Base-by-base conservation (phyloP, 2,888 invertebrate species). In the Osedax frankpressi region DNA sequence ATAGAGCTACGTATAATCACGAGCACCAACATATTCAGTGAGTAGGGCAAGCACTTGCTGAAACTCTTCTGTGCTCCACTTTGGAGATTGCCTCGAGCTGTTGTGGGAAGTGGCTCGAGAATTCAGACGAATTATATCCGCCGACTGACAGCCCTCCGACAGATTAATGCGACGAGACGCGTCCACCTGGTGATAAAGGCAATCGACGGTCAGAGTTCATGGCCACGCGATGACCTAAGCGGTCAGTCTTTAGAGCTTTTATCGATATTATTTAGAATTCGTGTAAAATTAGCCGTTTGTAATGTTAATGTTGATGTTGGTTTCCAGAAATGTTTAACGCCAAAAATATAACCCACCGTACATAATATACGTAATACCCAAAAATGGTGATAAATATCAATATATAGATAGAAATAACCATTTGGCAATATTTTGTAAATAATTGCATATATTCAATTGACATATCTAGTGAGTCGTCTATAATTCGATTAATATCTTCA, bases 61-160 rank as follows among this genome's bases (percentile, higher is more conserved):
- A 75, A 84, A 83, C 70, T 84, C 82, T n/a, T 84, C 83, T 60
- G 83, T 81, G 3, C 81, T 78, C 83, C 83, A 83, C 44, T 78
- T 44, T 6, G 6, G 44, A n/a, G n/a, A n/a, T 11, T 11, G 11
- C 6, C 44, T 6, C 11, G 11, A 11, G 44, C 44, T 44, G 19
- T 6, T 19, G 6, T 19, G 44, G 19, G 44, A 44, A 6, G 44
- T 44, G 44, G 11, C 44, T 6, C 19, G 44, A 44, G 44, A 44
- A 19, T 44, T 44, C 11, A 44, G 19, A 19, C 44, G 44, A 6
- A 44, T 11, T 19, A 19, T 44, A 6, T 44, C 44, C 6, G 44
- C 44, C 19, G 44, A 44, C 44, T 19, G 6, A 19, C 44, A 44
- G 19, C 44, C 44, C 11, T 44, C 44, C 11, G 6, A 6, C 19